phyloP scores from a whole-genome alignment of 2,797 vertebrate genomes.

The Pseudochromis fuscus region DNA sequence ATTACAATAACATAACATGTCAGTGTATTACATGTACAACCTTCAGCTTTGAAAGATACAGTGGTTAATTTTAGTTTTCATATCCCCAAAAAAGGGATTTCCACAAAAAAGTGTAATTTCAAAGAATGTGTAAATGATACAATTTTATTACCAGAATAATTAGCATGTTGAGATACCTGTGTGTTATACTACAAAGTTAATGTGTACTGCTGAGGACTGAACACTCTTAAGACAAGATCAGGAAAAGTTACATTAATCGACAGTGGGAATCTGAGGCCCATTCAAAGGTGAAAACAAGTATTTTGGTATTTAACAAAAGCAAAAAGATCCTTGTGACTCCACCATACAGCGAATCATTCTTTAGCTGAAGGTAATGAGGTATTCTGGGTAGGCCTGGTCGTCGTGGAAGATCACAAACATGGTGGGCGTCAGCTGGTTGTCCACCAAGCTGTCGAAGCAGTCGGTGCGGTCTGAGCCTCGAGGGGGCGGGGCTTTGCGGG shows the following conservation, averaged over 20 bases:
- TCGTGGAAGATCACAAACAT: slow-evolving; percentile 82
- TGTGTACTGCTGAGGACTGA: not conserved
- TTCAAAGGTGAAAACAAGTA: not conserved
- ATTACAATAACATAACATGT: not conserved
- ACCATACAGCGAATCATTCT: not conserved
- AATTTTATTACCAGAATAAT: no score
- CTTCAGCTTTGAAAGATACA: no score
- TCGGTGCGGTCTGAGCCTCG: slow-evolving; percentile 63
- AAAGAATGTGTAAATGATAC: no score
- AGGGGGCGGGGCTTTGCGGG: slow-evolving; percentile 53
- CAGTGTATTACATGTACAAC: no score
- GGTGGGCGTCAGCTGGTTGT: slow-evolving; percentile 59
- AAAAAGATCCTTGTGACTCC: not conserved
- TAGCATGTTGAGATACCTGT: no score
- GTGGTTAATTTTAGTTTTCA: no score
- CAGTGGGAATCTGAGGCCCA: not conserved
- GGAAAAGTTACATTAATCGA: not conserved
- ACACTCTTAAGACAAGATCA: not conserved
- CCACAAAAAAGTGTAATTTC: no score
- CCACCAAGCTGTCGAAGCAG: slow-evolving; percentile 77
- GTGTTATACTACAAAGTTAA: not conserved
- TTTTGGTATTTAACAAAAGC: not conserved
- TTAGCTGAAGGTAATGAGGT: slow-evolving; percentile 78
- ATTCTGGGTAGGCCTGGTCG: slow-evolving; percentile 82
- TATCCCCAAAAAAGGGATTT: no score